A percentile compares a stretch with the other conserved stretches of the same genome.
Conservation (phyloP, 2,797 vertebrate species). For the Hylomyscus alleni region DNA sequence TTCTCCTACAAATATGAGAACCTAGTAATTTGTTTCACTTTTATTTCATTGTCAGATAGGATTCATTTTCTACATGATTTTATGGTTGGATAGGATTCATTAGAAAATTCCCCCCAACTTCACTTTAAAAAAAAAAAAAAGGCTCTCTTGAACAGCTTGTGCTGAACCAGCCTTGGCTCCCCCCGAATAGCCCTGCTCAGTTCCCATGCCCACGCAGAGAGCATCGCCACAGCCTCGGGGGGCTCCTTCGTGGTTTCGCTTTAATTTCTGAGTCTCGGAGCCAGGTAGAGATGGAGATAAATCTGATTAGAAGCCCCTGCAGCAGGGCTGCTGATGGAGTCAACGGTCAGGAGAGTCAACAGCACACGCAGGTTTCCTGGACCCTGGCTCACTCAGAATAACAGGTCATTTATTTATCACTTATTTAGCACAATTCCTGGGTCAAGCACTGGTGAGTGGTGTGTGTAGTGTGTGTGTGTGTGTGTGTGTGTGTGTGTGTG, state of each 20-base stretch:
- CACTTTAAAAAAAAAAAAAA: conserved; percentile 72
- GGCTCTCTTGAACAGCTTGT: conserved; percentile 46
- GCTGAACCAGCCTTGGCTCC: conserved; percentile 39
- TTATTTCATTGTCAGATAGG: conserved; percentile 91
- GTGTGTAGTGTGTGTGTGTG: background rate
- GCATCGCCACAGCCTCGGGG: conserved; percentile 53
- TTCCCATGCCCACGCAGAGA: conserved; percentile 63
- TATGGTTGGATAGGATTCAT: conserved; percentile 90
- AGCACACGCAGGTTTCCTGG: fast-evolving
- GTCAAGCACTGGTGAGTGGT: too few species aligned
- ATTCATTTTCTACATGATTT: conserved; percentile 91
- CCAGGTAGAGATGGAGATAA: conserved; percentile 76
- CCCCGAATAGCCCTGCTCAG: conserved; percentile 75
- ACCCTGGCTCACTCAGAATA: conserved; percentile 3
- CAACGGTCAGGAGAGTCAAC: background rate
- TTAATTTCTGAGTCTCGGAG: conserved; percentile 82
- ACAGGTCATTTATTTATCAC: background rate
- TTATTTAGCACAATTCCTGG: background rate
- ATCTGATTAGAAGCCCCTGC: conserved; percentile 50
- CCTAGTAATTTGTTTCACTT: conserved; percentile 90
- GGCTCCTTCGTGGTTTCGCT: conserved; percentile 74
- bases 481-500: background rate
- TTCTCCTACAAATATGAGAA: conserved; percentile 87
- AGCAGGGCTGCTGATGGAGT: conserved; percentile 10
- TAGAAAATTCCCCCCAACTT: conserved; percentile 87